These are phyloP conservation scores for Gnatocerus cornutus DNA, from an alignment of 2,888 invertebrate genomes.

Conservation along the genomic window DNA sequence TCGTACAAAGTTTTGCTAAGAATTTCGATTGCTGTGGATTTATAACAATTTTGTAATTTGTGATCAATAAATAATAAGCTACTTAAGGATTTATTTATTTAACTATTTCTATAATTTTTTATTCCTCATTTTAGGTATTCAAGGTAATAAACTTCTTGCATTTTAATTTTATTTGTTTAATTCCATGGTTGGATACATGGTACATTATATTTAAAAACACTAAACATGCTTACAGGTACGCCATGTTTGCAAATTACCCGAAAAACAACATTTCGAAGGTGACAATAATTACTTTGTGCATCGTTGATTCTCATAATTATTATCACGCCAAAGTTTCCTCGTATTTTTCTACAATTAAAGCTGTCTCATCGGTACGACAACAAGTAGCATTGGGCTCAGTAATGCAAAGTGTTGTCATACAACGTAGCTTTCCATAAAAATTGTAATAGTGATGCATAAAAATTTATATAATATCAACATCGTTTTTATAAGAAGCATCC, in stretches of 20 bases:
- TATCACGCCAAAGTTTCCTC: conserved; percentile 33
- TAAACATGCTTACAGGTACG: conserved; percentile 50
- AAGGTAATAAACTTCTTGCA: no score
- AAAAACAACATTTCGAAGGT: conserved; percentile 24
- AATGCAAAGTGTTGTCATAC: conserved; percentile 52
- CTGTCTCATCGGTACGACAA: conserved; percentile 60
- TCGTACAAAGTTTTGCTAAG: background rate
- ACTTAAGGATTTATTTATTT: background rate
- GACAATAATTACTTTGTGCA: conserved; percentile 39
- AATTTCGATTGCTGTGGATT: background rate
- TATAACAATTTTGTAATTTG: conserved; percentile 10
- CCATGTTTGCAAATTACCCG: conserved; percentile 28
- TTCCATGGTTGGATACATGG: conserved; percentile 45
- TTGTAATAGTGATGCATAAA: conserved; percentile 12
- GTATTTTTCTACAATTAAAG: conserved; percentile 61
- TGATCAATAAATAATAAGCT: conserved; percentile 16
- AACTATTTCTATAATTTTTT: background rate
- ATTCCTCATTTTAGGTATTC: no score
- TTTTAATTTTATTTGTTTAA: conserved; percentile 14
- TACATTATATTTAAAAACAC: conserved; percentile 48
- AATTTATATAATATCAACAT: background rate
- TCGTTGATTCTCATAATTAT: conserved; percentile 33
- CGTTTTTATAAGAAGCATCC: conserved; percentile 8
- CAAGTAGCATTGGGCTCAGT: conserved; percentile 60
- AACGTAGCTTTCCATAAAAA: conserved; percentile 9